Percentiles rank a stretch among this genome's conserved stretches.
Conservation (phyloP, 2,888 invertebrate species). For the Thysanoteuthis rhombus region DNA sequence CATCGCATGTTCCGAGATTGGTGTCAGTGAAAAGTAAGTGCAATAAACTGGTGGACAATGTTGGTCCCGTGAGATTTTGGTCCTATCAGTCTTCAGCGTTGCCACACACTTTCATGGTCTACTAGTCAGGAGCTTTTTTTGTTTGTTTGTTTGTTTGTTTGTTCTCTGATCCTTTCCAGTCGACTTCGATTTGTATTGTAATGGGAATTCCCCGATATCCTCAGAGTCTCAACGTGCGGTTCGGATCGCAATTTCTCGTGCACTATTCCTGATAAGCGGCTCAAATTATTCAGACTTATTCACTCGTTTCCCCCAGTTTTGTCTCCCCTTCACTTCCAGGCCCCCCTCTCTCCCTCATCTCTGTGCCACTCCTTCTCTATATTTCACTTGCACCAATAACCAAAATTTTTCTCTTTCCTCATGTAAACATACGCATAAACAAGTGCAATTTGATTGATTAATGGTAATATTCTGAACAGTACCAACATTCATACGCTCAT, state of each 20-base stretch:
- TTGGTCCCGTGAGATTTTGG: neutral
- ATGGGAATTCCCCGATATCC: neutral
- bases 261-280: neutral
- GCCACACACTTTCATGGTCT: slow-evolving; percentile 12
- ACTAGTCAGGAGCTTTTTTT: neutral
- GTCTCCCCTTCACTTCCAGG: neutral
- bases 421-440: too few species aligned
- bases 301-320: neutral
- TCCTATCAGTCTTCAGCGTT: neutral
- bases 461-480: too few species aligned
- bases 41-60: neutral
- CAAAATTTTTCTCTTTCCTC: too few species aligned
- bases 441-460: too few species aligned
- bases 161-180: neutral
- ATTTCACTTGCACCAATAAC: too few species aligned
- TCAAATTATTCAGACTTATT: neutral
- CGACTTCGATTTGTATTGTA: neutral
- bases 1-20: neutral
- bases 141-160: neutral
- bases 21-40: slow-evolving; percentile 12
- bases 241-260: neutral
- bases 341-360: neutral
- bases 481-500: too few species aligned
- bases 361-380: neutral
- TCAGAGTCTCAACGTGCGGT: neutral